Conservation (phyloP, 2,113 vertebrate species). For the Vidua chalybeata region DNA sequence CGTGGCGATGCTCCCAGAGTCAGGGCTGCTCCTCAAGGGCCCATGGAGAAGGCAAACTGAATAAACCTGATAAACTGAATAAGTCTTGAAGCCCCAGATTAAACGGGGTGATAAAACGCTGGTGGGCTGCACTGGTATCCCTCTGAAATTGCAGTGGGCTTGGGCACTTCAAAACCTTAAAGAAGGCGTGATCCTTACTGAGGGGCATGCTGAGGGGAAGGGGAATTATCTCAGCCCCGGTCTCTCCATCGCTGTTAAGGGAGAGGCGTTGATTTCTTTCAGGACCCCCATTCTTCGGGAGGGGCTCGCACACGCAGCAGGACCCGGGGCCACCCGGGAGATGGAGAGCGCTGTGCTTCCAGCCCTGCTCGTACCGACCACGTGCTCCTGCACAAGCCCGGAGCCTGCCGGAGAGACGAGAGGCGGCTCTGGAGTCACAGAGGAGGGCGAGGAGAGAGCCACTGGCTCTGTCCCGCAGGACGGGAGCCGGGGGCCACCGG, state of each 20-base stretch:
- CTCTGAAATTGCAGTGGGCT: not conserved
- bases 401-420: not conserved
- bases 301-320: accelerated
- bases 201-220: not conserved
- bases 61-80: not conserved
- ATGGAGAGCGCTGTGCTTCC: not conserved
- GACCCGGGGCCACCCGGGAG: accelerated
- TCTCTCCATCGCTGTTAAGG: not conserved
- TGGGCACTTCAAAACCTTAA: not conserved
- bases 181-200: not conserved
- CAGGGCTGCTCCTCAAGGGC: not conserved
- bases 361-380: accelerated
- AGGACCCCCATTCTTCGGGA: not conserved
- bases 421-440: accelerated
- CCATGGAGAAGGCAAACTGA: accelerated
- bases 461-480: not conserved
- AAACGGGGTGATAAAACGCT: not conserved
- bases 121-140: not conserved
- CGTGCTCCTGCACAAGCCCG: not conserved
- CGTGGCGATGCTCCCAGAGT: accelerated
- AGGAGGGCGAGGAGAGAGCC: not conserved
- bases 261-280: not conserved
- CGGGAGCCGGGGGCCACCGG: not conserved
- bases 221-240: not conserved
- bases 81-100: not conserved